phyloP scores from a whole-genome alignment of 2,888 invertebrate genomes.

The Catotricha subobsoleta region DNA sequence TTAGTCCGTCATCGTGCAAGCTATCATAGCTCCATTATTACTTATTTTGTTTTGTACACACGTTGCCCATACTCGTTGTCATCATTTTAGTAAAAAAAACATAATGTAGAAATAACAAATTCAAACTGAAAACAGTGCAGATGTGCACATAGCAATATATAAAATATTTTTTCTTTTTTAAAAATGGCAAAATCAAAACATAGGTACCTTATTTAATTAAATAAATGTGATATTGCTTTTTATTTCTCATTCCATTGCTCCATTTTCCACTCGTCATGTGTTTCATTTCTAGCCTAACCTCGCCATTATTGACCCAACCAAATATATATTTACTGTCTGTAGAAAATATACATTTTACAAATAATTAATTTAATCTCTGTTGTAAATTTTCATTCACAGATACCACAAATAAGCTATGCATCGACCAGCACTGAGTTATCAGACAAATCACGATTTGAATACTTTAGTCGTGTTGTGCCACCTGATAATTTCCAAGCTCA shows the following conservation, averaged over 20 bases:
- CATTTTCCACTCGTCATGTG: neutral
- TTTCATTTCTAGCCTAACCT: neutral
- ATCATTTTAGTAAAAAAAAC: too few relatives aligned
- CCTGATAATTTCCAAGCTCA: conserved; percentile 54
- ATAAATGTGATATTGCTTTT: too few relatives aligned
- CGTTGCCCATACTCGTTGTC: too few relatives aligned
- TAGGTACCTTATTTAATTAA: neutral
- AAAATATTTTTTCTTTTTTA: too few relatives aligned
- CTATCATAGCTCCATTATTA: too few relatives aligned
- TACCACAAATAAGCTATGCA: conserved; percentile 53
- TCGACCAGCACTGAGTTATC: conserved; percentile 52
- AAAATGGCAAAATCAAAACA: too few relatives aligned
- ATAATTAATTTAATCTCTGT: conserved; percentile 1
- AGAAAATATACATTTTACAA: neutral
- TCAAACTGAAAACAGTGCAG: too few relatives aligned
- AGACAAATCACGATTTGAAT: conserved; percentile 49
- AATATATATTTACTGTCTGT: neutral
- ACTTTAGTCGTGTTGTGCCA: conserved; percentile 51
- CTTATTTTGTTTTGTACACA: too few relatives aligned
- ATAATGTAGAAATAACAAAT: too few relatives aligned
- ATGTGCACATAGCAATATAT: too few relatives aligned
- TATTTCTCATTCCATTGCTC: neutral
- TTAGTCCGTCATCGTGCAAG: too few relatives aligned
- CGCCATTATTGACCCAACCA: neutral
- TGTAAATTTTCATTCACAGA: conserved; percentile 26